phyloP scores from a whole-genome alignment of 2,113 vertebrate species.

The Ptilonorhynchus violaceus region DNA sequence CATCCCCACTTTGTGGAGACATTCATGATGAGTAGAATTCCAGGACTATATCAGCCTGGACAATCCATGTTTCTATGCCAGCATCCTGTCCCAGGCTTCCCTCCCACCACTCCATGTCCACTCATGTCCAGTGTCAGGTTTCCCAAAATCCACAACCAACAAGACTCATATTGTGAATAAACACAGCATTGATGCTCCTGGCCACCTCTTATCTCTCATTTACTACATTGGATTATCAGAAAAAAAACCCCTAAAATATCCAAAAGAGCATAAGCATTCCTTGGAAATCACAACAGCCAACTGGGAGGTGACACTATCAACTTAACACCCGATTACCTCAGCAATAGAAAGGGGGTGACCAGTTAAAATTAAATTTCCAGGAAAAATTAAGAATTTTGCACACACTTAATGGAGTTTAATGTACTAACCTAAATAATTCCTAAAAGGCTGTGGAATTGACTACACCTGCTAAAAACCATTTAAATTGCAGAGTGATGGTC shows the following conservation, averaged over 20 bases:
- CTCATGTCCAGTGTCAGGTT: rapidly evolving
- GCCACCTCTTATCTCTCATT: background rate
- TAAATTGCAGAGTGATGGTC: background rate
- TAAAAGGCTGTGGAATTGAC: background rate
- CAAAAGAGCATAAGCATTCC: background rate
- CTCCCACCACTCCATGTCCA: background rate
- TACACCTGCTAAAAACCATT: background rate
- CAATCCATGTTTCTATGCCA: background rate
- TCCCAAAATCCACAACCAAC: background rate
- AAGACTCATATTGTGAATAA: background rate
- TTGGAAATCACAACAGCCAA: background rate
- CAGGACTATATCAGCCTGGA: background rate
- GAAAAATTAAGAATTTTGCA: background rate
- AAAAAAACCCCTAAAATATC: background rate
- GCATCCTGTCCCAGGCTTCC: background rate
- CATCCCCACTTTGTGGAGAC: background rate
- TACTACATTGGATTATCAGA: background rate
- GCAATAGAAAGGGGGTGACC: background rate
- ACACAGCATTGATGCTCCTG: background rate
- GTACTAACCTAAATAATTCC: background rate
- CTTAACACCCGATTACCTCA: background rate
- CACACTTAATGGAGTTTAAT: background rate
- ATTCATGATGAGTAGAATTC: background rate
- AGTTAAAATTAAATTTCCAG: background rate
- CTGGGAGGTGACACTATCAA: background rate